A percentile compares a stretch with the other conserved stretches of the same genome.
phyloP scores from a whole-genome alignment of 2,888 invertebrate species.

The Geophilus truncorum region DNA sequence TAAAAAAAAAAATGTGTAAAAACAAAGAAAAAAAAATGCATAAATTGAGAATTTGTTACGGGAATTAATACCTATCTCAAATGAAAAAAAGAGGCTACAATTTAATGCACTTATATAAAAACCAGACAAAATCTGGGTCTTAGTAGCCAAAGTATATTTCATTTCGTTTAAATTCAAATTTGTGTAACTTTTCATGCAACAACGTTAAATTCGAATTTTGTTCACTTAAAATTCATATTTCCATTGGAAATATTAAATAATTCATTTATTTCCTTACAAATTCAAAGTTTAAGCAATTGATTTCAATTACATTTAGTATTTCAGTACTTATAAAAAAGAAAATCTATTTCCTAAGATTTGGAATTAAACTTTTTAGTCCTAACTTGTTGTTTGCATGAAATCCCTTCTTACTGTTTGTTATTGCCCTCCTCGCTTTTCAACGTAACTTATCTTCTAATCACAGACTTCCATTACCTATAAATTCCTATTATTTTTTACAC shows the following conservation, averaged over 20 bases:
- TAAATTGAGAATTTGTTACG: neutral
- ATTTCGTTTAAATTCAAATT: neutral
- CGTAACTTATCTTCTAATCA: neutral
- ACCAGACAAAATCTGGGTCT: neutral
- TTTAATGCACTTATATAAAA: neutral
- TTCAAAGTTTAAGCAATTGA: too few species aligned
- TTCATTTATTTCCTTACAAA: too few species aligned
- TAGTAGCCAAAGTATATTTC: neutral
- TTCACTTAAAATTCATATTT: neutral
- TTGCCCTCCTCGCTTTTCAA: neutral
- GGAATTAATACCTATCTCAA: neutral
- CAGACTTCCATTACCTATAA: neutral
- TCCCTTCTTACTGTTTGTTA: neutral
- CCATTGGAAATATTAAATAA: neutral
- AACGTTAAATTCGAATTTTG: neutral
- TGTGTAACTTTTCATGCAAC: neutral
- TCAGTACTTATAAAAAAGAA: too few species aligned
- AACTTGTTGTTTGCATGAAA: neutral
- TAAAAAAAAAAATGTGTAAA: neutral
- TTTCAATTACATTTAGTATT: too few species aligned
- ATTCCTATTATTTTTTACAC: neutral
- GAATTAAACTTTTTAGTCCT: neutral
- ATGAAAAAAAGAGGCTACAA: neutral
- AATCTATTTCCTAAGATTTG: neutral
- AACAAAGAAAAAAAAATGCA: neutral